These are phyloP conservation scores for Psettodes erumei DNA, from an alignment of 2,113 vertebrate species.

Conservation along the genomic window DNA sequence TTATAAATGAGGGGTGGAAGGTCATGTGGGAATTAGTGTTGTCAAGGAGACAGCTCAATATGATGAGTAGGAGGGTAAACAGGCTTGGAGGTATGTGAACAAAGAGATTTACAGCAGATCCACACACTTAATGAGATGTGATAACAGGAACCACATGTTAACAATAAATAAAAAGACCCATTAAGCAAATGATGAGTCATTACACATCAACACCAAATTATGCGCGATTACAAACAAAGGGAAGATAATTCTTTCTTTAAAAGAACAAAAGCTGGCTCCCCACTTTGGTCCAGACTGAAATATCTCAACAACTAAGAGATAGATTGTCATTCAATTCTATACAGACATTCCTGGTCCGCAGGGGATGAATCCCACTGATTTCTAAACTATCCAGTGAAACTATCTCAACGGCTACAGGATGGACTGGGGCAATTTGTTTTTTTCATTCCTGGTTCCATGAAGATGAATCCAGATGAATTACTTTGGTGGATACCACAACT, in stretches of 20 bases:
- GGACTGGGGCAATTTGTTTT: not conserved
- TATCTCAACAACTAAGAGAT: not conserved
- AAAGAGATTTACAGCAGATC: conserved; percentile 63
- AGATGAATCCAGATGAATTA: not conserved
- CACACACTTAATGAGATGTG: conserved; percentile 46
- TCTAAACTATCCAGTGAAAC: not conserved
- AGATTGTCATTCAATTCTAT: not conserved
- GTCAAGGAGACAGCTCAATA: conserved; percentile 68
- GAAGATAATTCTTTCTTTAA: not conserved
- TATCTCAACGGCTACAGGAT: not conserved
- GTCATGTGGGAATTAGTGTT: conserved; percentile 75
- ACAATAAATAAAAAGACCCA: conserved; percentile 4
- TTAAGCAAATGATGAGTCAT: conserved; percentile 3
- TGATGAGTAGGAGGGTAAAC: conserved; percentile 48
- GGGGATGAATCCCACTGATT: not conserved
- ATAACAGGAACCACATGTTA: conserved; percentile 35
- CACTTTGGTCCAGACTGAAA: not conserved
- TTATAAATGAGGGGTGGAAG: conserved; percentile 66
- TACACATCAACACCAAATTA: conserved; percentile 5
- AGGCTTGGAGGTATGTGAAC: conserved; percentile 62
- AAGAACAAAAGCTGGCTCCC: not conserved
- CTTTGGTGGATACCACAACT: not conserved
- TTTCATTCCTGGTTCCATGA: not conserved
- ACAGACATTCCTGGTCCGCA: not conserved
- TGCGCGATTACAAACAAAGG: not conserved